A percentile compares a stretch with the other conserved stretches of the same genome.
phyloP scores from a whole-genome alignment of 2,113 vertebrate genomes.

The Poecile atricapillus region DNA sequence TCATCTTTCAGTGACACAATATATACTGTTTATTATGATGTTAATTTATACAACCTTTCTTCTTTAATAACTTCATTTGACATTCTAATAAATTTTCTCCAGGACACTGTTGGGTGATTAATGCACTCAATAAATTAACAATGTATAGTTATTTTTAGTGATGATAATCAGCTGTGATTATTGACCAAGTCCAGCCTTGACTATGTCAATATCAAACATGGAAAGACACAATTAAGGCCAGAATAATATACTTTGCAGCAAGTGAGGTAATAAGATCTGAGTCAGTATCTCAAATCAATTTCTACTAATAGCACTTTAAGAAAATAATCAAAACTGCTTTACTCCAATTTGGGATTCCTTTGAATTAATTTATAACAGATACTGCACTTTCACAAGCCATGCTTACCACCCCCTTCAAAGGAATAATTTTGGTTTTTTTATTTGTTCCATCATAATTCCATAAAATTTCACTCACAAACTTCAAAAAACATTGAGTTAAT shows the following conservation, averaged over 20 bases:
- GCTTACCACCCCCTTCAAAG: not conserved
- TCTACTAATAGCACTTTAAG: not conserved
- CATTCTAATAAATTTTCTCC: not conserved
- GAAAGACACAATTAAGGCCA: not conserved
- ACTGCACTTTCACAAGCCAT: not conserved
- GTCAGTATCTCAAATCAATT: constrained; percentile 28
- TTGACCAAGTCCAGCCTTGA: not conserved
- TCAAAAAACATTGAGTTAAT: not conserved
- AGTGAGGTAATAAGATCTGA: not conserved
- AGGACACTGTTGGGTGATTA: not conserved
- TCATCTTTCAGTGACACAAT: not conserved
- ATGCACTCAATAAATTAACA: not conserved
- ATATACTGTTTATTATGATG: not conserved
- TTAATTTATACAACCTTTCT: not conserved
- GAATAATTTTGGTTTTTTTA: not conserved
- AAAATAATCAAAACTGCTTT: constrained; percentile 20
- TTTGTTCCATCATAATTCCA: not conserved
- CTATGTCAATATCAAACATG: not conserved
- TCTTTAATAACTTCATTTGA: not conserved
- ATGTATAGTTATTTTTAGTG: not conserved
- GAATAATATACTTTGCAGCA: not conserved
- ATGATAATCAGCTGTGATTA: not conserved
- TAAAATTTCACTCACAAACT: not conserved
- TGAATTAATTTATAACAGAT: not conserved
- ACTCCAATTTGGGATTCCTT: not conserved